phyloP scores from a whole-genome alignment of 2,888 invertebrate species.

The Macaria notata region DNA sequence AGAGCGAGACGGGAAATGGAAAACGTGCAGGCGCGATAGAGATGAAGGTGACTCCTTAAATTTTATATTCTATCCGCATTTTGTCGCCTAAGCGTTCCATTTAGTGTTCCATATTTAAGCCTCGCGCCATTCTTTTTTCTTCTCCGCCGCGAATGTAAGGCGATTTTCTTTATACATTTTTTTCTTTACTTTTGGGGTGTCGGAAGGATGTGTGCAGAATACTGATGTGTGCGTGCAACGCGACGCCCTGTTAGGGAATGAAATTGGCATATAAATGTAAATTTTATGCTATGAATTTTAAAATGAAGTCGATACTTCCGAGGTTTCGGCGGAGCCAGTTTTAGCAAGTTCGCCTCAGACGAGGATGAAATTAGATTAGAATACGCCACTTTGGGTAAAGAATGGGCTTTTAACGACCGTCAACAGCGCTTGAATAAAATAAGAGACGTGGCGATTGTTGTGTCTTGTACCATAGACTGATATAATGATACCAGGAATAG shows the following conservation, averaged over 20 bases:
- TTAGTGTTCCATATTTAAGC: slow-evolving; percentile 82
- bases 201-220: slow-evolving; percentile 71
- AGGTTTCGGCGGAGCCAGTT: slow-evolving; percentile 61
- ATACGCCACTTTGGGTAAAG: slow-evolving; percentile 64
- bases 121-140: slow-evolving; percentile 74
- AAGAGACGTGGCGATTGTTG: slow-evolving; percentile 1
- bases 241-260: slow-evolving; percentile 78
- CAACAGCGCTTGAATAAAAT: slow-evolving; percentile 12
- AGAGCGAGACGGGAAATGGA: slow-evolving; percentile 57
- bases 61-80: slow-evolving; percentile 82
- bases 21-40: slow-evolving; percentile 49
- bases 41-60: slow-evolving; percentile 68
- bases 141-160: slow-evolving; percentile 69
- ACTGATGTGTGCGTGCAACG: slow-evolving; percentile 79
- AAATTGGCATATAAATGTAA: slow-evolving; percentile 83
- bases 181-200: slow-evolving; percentile 67
- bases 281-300: slow-evolving; percentile 83
- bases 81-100: slow-evolving; percentile 83
- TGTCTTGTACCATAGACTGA: not conserved
- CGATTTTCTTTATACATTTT: slow-evolving; percentile 63
- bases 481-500: not conserved
- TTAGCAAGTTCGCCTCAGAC: slow-evolving; percentile 62
- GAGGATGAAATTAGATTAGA: slow-evolving; percentile 78
- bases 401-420: slow-evolving; percentile 62
- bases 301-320: slow-evolving; percentile 80